Conservation (phyloP, 1,140 invertebrate species). For the Agraylea sexmaculata region DNA sequence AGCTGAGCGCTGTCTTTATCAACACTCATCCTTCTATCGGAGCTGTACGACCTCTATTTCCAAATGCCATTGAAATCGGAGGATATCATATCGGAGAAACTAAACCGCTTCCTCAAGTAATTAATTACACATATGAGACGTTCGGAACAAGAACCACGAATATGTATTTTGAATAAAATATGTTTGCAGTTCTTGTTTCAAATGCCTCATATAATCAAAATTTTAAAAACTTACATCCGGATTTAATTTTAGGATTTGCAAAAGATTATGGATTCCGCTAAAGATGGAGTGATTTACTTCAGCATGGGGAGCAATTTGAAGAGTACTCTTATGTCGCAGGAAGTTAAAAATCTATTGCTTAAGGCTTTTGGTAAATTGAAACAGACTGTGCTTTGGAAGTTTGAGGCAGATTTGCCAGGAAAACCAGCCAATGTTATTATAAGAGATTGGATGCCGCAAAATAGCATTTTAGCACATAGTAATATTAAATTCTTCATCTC, state of each 20-base stretch:
- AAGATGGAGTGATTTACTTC: conserved; percentile 49
- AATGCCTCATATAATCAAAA: not conserved
- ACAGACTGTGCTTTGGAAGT: conserved; percentile 56
- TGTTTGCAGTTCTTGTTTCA: no score
- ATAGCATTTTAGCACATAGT: conserved; percentile 44
- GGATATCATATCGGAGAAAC: conserved; percentile 16
- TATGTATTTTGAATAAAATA: no score
- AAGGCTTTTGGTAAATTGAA: conserved; percentile 41
- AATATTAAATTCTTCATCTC: conserved; percentile 40
- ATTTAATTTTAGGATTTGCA: conserved; percentile 31
- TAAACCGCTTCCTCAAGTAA: conserved; percentile 16
- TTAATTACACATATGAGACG: not conserved
- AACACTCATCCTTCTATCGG: conserved; percentile 18
- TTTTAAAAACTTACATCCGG: not conserved
- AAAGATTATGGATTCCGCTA: conserved; percentile 41
- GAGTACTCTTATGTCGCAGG: conserved; percentile 33
- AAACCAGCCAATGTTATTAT: conserved; percentile 50
- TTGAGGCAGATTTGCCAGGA: conserved; percentile 40
- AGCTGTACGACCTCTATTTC: conserved; percentile 12
- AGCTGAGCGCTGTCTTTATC: conserved; percentile 7
- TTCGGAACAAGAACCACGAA: not conserved
- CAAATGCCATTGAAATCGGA: conserved; percentile 16
- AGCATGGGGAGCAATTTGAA: conserved; percentile 49
- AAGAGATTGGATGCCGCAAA: conserved; percentile 57
- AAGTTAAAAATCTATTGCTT: conserved; percentile 36